Percentiles rank a stretch among this genome's conserved stretches.
Conservation (phyloP, 2,797 vertebrate species). For the Hyperoplus lanceolatus region DNA sequence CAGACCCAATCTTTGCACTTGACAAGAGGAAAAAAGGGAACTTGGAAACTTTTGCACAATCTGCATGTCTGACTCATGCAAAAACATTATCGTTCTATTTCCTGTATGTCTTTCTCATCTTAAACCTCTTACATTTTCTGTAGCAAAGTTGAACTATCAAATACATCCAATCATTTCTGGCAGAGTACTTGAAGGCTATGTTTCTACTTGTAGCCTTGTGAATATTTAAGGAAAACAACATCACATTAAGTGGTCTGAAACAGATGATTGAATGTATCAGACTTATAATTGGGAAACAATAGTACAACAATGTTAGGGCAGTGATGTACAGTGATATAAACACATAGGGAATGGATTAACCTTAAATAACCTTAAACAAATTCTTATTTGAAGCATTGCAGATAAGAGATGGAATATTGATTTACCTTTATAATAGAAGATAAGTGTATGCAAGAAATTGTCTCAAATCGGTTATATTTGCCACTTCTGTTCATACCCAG, state of each 20-base stretch:
- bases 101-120: background rate
- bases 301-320: background rate
- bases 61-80: background rate
- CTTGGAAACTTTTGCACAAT: background rate
- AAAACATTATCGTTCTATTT: background rate
- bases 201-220: background rate
- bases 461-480: background rate
- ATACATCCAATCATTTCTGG: background rate
- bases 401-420: no score
- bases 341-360: background rate
- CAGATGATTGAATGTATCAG: background rate
- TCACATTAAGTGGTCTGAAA: background rate
- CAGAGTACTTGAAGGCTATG: background rate
- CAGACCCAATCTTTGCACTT: slow-evolving; percentile 9
- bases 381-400: background rate
- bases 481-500: slow-evolving; percentile 7
- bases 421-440: background rate
- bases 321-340: background rate
- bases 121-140: background rate
- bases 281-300: background rate
- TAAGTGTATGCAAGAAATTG: slow-evolving; percentile 1
- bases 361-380: background rate
- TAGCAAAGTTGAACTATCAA: background rate
- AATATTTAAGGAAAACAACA: background rate
- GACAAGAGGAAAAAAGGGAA: background rate